phyloP scores from a whole-genome alignment of 2,113 vertebrate species.

The Cairina moschata region DNA sequence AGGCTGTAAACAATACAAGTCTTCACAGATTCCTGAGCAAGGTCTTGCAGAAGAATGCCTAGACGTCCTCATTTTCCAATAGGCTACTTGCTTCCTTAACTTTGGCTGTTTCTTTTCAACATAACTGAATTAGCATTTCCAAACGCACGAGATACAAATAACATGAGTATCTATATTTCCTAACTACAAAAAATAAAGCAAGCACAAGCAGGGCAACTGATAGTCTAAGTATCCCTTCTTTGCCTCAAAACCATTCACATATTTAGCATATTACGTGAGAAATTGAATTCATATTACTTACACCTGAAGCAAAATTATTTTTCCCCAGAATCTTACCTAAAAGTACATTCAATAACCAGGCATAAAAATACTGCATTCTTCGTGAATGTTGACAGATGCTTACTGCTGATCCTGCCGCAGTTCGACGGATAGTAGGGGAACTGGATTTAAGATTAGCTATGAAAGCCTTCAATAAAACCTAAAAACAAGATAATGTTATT shows the following conservation, averaged over 20 bases:
- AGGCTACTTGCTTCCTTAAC: neutral
- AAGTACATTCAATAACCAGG: constrained; percentile 94
- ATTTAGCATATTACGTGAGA: neutral
- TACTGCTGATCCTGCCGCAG: constrained; percentile 90
- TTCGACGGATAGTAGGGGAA: constrained; percentile 92
- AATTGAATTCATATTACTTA: neutral
- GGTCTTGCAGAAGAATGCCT: neutral
- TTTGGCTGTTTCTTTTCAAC: neutral
- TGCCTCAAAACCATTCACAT: neutral
- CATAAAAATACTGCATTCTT: constrained; percentile 93
- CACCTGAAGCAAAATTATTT: neutral
- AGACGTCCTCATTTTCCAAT: neutral
- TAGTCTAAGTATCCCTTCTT: neutral
- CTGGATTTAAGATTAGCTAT: constrained; percentile 92
- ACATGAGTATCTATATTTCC: neutral
- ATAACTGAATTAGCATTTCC: neutral
- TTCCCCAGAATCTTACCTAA: constrained; percentile 77
- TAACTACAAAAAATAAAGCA: neutral
- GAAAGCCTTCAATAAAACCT: constrained; percentile 94
- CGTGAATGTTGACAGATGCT: constrained; percentile 93
- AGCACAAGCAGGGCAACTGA: neutral
- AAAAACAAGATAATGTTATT: neutral
- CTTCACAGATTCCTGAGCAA: neutral
- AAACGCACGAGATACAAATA: neutral
- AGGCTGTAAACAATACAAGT: neutral